Percentiles rank a stretch among this genome's conserved stretches.
These are phyloP conservation scores for Bimastos eiseni DNA, from an alignment of 2,888 invertebrate genomes.

Conservation along the genomic window DNA sequence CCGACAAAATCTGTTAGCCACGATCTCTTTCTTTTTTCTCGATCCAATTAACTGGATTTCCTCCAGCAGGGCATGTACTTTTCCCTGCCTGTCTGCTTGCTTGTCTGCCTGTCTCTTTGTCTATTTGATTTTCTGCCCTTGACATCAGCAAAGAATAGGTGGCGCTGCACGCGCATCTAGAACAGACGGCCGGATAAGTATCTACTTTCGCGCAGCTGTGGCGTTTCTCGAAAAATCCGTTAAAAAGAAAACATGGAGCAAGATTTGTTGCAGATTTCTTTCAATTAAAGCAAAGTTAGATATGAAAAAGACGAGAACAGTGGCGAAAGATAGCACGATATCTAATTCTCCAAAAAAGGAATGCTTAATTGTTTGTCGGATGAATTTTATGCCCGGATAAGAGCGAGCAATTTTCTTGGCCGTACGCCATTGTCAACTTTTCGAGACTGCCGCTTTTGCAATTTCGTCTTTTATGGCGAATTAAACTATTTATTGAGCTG, in stretches of 20 bases:
- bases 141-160: constrained; percentile 1
- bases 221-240: background rate
- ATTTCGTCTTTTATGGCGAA: background rate
- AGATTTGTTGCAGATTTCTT: background rate
- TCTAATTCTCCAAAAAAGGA: background rate
- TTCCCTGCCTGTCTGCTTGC: background rate
- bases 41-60: background rate
- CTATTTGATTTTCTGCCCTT: background rate
- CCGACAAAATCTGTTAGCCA: background rate
- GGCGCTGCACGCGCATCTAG: background rate
- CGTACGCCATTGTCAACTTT: background rate
- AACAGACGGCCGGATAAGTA: background rate
- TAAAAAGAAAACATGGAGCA: background rate
- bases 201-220: background rate
- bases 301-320: background rate
- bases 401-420: background rate
- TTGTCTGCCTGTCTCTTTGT: background rate
- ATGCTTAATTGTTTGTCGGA: background rate
- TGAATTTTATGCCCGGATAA: background rate
- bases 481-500: background rate
- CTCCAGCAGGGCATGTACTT: background rate
- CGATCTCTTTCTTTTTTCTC: background rate
- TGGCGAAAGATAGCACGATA: background rate
- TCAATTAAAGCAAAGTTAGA: background rate
- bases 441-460: background rate